These are phyloP conservation scores for Menura novaehollandiae DNA, from an alignment of 2,113 vertebrate genomes.

Conservation along the genomic window DNA sequence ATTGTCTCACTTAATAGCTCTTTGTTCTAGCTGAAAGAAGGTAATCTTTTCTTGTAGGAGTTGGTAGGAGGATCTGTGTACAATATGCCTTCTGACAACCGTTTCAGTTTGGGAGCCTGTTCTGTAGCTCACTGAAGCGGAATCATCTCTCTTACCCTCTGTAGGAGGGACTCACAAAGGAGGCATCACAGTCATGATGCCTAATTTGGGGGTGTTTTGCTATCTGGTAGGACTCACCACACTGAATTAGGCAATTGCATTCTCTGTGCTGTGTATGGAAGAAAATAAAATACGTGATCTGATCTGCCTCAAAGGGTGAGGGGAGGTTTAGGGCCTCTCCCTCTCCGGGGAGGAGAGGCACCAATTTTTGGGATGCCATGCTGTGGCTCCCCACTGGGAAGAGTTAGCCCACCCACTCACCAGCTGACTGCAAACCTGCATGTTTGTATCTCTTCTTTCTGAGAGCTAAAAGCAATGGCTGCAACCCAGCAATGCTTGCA, in stretches of 20 bases:
- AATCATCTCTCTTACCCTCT: neutral
- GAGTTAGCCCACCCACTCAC: neutral
- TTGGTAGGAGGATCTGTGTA: constrained; percentile 14
- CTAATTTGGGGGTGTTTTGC: neutral
- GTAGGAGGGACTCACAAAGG: neutral
- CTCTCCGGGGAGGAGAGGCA: neutral
- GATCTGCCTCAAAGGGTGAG: neutral
- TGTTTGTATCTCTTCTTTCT: neutral
- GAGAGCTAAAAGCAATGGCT: neutral
- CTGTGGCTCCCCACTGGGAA: neutral
- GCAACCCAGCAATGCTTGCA: neutral
- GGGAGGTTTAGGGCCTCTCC: neutral
- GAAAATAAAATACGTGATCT: neutral
- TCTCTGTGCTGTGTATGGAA: neutral
- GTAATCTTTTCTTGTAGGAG: constrained; percentile 26
- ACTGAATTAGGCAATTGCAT: neutral
- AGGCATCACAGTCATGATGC: neutral
- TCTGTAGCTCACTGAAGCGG: neutral
- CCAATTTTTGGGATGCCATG: neutral
- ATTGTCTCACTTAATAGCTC: constrained; percentile 29
- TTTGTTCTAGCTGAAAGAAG: constrained; percentile 46
- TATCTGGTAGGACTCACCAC: neutral
- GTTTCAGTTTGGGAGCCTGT: neutral
- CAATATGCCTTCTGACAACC: neutral
- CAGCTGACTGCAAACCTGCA: neutral